Evolutionary conservation across 2,113 vertebrate species (phyloP), one percentile per base, ranked within the genome.

Genomic region (Gorsachius goisagi): DNA sequence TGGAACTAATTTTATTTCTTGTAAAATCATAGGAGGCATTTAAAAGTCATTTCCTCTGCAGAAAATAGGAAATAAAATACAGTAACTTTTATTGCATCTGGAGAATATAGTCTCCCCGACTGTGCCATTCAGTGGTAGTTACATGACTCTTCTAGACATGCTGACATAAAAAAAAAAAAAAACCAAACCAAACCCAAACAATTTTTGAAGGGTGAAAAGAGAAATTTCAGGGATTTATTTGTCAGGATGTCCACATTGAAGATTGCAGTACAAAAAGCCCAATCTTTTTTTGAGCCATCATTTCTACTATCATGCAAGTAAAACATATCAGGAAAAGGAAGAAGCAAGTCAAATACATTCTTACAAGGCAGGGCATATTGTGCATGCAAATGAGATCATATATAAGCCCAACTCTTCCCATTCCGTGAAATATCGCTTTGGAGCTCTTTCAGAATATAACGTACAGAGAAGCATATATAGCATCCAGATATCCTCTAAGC

Each of bases 41-140:
- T 60, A 89, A 85, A 95, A 93, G 73, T 85, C 0, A 84, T 93
- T 95, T 95, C 72, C 56, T 93, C 44, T 2, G 3, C 37, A 95
- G 96, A 92, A 95, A 95, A 87, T 49, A 93, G 44, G 89, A 96
- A 95, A 95, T 95, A 96, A 92, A 95, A 92, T 63, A 59, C 44
- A 89, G 52, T 81, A 95, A 85, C 64, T 95, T 96, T 91, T 91
- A 95, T 75, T 96, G 80, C 86, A 84, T 81, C 76, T 94, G 64
- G 73, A 95, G 64, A 89, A 84, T 75, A 92, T 35, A 91, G 77
- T 85, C 94, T 90, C 53, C 88, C 82, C 3, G 0, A 37, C 11
- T 88, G 90, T 89, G 86, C 84, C 56, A 85, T 97, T 96, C 86
- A 68, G 0, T 55, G 44, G 76, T 87, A 89, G 89, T 81, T 96